Evolutionary conservation across 2,113 vertebrate genomes (phyloP), one percentile per base, ranked within the genome.

Genomic region (Gasterosteus nipponicus): DNA sequence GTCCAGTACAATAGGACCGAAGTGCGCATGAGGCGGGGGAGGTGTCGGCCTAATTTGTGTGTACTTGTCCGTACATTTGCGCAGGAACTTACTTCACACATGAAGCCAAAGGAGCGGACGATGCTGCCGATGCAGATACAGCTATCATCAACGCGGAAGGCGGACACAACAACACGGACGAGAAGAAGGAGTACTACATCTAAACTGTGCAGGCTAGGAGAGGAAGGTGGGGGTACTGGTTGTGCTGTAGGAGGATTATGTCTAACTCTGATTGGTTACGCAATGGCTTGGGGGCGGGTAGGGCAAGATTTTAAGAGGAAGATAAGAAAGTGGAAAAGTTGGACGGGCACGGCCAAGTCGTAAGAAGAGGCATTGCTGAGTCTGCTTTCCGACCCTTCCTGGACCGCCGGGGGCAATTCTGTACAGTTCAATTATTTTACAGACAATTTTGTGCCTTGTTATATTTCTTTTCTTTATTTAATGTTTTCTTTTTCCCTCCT

Each of bases 161-260:
- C 15, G 98, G 98, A 88, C 98, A 99, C 91, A 98, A 95, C 96
- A 98, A 97, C 95, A 96, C 97, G 0, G 98, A 99, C 41, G 98
- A 99, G 91, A 99, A 99, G 95, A 99, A 99, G 91, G 98, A 99
- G 93, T 99, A 99, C 94, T 99, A 98, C 95, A 99, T 99, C 94
- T 98, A 96, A 96, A 93, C 73, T 88, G 90, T 93, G 14, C 90
- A 78, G 91, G 94, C 93, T 85, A 65, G 91, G 84, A 86, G 85
- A 76, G 84, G 75, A 73, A 86, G 85, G 85, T 87, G 83, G 82
- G 88, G 78, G 78, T 67, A 77, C 82, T 78, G 81, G 33, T 84
- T 54, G 63, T 67, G 51, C 81, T 82, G 75, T 74, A 38, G 81
- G 70, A 87, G 85, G 77, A 80, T 88, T 80, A 71, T 80, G 89